These are phyloP conservation scores for Caenorhabditis sp. DNA, from an alignment of 2,888 invertebrate species.

Conservation along the genomic window DNA sequence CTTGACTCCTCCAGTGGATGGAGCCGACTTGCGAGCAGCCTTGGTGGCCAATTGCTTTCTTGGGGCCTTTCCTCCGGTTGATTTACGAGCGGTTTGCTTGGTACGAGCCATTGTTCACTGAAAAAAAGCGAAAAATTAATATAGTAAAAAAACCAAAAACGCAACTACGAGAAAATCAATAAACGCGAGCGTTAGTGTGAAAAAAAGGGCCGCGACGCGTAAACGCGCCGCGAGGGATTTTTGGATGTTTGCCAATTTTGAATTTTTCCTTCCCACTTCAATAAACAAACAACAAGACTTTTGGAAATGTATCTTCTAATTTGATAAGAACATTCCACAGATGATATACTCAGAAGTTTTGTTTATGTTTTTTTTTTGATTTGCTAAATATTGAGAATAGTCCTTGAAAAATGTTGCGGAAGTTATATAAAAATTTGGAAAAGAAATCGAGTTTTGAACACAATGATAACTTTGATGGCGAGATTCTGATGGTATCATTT, in stretches of 20 bases:
- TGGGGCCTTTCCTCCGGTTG: conserved; percentile 66
- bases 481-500: too few relatives aligned
- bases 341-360: too few relatives aligned
- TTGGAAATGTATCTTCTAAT: too few relatives aligned
- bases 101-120: conserved; percentile 57
- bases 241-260: not conserved
- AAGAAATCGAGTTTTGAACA: too few relatives aligned
- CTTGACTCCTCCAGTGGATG: conserved; percentile 86
- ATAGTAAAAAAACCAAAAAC: not conserved
- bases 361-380: too few relatives aligned
- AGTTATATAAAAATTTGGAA: too few relatives aligned
- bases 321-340: too few relatives aligned
- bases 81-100: conserved; percentile 66
- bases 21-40: conserved; percentile 90
- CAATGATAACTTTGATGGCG: too few relatives aligned
- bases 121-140: not conserved
- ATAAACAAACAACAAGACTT: too few relatives aligned
- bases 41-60: conserved; percentile 69
- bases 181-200: not conserved
- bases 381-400: too few relatives aligned
- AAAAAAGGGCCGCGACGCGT: conserved; percentile 14
- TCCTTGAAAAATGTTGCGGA: too few relatives aligned
- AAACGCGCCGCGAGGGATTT: not conserved
- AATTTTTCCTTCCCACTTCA: too few relatives aligned
- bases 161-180: not conserved